Evolutionary conservation across 1,140 invertebrate species (phyloP), one percentile per base, ranked within the genome.

Genomic region (Paramacrobiotus metropolitanus): DNA sequence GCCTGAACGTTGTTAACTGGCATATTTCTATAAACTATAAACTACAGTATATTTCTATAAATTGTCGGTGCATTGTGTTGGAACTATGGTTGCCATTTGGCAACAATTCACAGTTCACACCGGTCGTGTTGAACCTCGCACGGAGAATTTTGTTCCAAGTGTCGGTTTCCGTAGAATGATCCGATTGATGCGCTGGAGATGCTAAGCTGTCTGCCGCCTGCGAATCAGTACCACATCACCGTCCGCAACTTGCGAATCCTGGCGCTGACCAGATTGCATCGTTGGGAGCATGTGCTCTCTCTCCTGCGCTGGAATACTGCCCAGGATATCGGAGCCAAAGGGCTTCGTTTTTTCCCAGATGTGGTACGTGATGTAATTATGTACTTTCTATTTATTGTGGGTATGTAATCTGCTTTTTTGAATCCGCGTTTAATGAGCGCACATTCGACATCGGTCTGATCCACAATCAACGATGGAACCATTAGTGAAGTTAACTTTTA

Each of bases 141-240:
- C 9, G 9, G 9, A n/a, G 9, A 40, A 40, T 9, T 40, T 40
- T 40, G 34, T 9, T 40, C 34, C 34, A 40, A n/a, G n/a, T 40
- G n/a, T n/a, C n/a, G n/a, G n/a, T 62, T 65, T 29, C 9, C 30
- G n/a, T 64, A 66, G 65, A 79, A 80, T 55, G 70, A 75, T 59
- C 79, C 83, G 40, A 75, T 82, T 28, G 66, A 81, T 31, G 79
- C 82, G 2, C 64, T 85, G 18, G 84, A 87, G 74, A 74, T 84
- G 29, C 62, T 84, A 24, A 68, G 75, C 1, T 63, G 65, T 29
- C 64, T n/a, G n/a, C n/a, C n/a, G n/a, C n/a, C 75, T 15, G 75
- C 67, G 66, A 71, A 75, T 44, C 72, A 74, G 59, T 75, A 78
- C 63, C 84, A 83, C 67, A 78, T 83, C 0, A 80, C 80, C 20